phyloP scores from a whole-genome alignment of 2,888 invertebrate genomes.

The Helleia helle region DNA sequence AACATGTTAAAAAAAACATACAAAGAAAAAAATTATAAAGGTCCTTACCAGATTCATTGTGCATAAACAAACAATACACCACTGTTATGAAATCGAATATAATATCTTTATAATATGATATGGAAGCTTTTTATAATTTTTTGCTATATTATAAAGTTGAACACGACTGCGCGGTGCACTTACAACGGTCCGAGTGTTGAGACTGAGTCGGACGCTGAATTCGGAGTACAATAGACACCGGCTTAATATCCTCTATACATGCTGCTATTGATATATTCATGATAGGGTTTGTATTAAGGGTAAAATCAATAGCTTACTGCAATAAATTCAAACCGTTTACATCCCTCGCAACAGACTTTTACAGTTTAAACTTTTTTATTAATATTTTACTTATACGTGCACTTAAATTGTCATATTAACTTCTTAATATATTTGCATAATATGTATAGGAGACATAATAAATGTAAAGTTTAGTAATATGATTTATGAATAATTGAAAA shows the following conservation, averaged over 20 bases:
- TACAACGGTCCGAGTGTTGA: slow-evolving; percentile 51
- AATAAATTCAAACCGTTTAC: not conserved
- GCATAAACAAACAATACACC: slow-evolving; percentile 53
- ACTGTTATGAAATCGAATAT: slow-evolving; percentile 40
- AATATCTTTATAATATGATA: slow-evolving; percentile 44
- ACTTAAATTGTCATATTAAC: not conserved
- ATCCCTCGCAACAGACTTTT: too few relatives aligned
- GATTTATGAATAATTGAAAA: too few relatives aligned
- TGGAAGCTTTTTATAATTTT: slow-evolving; percentile 35
- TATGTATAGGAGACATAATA: too few relatives aligned
- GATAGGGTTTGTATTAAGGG: slow-evolving; percentile 48
- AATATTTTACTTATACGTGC: too few relatives aligned
- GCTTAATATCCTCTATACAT: slow-evolving; percentile 38
- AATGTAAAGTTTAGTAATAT: too few relatives aligned
- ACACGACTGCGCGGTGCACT: slow-evolving; percentile 54
- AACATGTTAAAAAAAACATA: slow-evolving; percentile 41
- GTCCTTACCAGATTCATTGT: slow-evolving; percentile 70
- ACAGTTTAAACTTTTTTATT: too few relatives aligned
- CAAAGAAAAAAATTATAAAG: slow-evolving; percentile 44
- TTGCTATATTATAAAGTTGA: slow-evolving; percentile 36
- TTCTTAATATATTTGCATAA: too few relatives aligned
- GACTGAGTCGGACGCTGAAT: slow-evolving; percentile 39
- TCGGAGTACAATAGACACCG: slow-evolving; percentile 51
- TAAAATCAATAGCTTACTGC: slow-evolving; percentile 50
- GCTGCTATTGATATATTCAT: slow-evolving; percentile 34